These are phyloP conservation scores for Biston stratarius DNA, from an alignment of 2,888 invertebrate genomes.

Conservation along the genomic window DNA sequence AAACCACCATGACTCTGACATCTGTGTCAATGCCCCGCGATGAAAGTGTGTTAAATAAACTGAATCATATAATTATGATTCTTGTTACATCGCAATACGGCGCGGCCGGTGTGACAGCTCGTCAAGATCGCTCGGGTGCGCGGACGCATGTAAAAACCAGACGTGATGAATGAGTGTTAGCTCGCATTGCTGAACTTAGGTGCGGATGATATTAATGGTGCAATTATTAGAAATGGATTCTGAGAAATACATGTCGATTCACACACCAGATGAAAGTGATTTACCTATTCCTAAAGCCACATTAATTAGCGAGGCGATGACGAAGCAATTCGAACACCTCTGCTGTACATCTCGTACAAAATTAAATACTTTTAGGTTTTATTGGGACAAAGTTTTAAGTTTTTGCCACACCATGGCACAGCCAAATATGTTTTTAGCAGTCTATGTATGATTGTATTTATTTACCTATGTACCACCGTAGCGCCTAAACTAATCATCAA, in stretches of 20 bases:
- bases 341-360: too few species aligned
- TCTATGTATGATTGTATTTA: too few species aligned
- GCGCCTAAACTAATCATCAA: too few species aligned
- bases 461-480: too few species aligned
- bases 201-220: constrained; percentile 44
- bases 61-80: constrained; percentile 53
- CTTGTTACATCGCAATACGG: constrained; percentile 48
- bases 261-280: neutral
- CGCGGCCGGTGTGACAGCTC: constrained; percentile 34
- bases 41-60: constrained; percentile 60
- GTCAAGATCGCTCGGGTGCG: neutral
- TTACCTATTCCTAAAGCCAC: neutral
- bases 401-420: too few species aligned
- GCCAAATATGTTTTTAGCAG: too few species aligned
- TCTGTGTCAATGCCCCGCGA: constrained; percentile 67
- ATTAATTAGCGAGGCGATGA: neutral
- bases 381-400: neutral
- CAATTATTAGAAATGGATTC: constrained; percentile 22
- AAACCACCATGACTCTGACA: constrained; percentile 57
- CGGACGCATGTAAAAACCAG: constrained; percentile 52
- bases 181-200: constrained; percentile 40
- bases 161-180: constrained; percentile 64
- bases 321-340: neutral
- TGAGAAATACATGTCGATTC: neutral
- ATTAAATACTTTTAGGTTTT: neutral